phyloP scores from a whole-genome alignment of 1,140 invertebrate genomes.

The Meloidogyne floridensis region DNA sequence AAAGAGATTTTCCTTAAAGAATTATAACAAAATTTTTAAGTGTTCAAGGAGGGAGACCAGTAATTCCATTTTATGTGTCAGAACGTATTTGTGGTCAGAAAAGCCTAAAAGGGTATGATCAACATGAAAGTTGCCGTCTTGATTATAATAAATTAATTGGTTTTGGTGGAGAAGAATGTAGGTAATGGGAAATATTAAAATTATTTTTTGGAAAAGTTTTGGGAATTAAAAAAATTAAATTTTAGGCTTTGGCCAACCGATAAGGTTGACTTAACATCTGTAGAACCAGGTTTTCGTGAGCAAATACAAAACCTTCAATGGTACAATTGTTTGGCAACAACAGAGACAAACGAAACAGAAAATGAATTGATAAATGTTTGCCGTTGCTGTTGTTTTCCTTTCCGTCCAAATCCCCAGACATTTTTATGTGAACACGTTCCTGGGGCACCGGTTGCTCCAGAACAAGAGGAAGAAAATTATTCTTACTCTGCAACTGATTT shows the following conservation, averaged over 20 bases:
- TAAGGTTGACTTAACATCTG: conserved; percentile 51
- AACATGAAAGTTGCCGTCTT: conserved; percentile 57
- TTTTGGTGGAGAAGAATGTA: conserved; percentile 57
- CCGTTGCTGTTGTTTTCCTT: conserved; percentile 64
- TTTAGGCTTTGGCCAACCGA: conserved; percentile 56
- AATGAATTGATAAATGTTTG: conserved; percentile 56
- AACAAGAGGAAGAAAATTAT: conserved; percentile 46
- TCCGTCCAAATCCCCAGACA: conserved; percentile 53
- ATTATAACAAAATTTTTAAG: conserved; percentile 44
- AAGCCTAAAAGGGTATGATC: conserved; percentile 56
- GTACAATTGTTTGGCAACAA: conserved; percentile 57
- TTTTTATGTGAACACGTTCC: conserved; percentile 59
- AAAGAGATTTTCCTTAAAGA: neutral
- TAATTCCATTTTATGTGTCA: conserved; percentile 63
- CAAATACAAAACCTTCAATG: conserved; percentile 57
- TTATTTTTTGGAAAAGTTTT: neutral
- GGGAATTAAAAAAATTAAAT: neutral
- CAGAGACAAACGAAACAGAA: conserved; percentile 34
- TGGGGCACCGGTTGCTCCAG: conserved; percentile 54
- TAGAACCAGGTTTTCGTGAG: conserved; percentile 58
- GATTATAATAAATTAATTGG: conserved; percentile 58
- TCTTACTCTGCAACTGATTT: neutral
- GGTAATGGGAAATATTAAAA: conserved; percentile 2
- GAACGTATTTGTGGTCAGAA: conserved; percentile 51
- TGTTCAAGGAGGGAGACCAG: conserved; percentile 56